Percentiles rank a stretch among this genome's conserved stretches.
Conservation (phyloP, 2,888 invertebrate genomes). For the Phengaris arion region DNA sequence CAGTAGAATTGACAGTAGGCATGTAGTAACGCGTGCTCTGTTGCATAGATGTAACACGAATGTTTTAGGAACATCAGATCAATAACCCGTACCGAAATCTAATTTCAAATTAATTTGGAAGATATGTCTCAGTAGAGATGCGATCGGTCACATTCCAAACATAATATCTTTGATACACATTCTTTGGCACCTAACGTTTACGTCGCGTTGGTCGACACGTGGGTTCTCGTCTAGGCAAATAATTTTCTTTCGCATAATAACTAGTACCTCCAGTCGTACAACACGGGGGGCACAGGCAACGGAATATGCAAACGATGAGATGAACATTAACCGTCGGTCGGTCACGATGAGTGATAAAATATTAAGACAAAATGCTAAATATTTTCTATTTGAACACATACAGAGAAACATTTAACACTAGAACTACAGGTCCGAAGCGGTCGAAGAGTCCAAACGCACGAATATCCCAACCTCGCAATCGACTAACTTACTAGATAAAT, state of each 20-base stretch:
- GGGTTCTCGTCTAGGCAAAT: conserved; percentile 48
- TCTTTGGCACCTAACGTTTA: conserved; percentile 77
- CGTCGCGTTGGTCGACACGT: conserved; percentile 51
- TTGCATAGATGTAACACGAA: conserved; percentile 62
- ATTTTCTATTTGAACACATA: conserved; percentile 75
- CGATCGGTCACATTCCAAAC: conserved; percentile 64
- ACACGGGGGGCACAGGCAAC: conserved; percentile 52
- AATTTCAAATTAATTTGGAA: conserved; percentile 71
- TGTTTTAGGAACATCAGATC: conserved; percentile 78
- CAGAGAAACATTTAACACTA: conserved; percentile 73
- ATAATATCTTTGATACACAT: conserved; percentile 74
- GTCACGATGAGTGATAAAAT: conserved; percentile 59
- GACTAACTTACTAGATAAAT: conserved; percentile 67
- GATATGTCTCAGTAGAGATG: conserved; percentile 66
- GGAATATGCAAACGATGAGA: conserved; percentile 61
- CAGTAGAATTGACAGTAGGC: conserved; percentile 73
- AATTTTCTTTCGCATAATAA: conserved; percentile 51
- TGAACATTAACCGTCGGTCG: conserved; percentile 47
- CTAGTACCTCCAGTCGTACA: conserved; percentile 43
- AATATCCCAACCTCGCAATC: conserved; percentile 58
- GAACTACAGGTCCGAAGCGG: conserved; percentile 69
- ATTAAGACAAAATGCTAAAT: conserved; percentile 66
- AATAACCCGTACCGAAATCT: conserved; percentile 74
- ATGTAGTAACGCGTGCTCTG: conserved; percentile 54
- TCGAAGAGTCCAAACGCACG: conserved; percentile 58